These are phyloP conservation scores for Clunio marinus DNA, from an alignment of 2,888 invertebrate species.

Conservation along the genomic window DNA sequence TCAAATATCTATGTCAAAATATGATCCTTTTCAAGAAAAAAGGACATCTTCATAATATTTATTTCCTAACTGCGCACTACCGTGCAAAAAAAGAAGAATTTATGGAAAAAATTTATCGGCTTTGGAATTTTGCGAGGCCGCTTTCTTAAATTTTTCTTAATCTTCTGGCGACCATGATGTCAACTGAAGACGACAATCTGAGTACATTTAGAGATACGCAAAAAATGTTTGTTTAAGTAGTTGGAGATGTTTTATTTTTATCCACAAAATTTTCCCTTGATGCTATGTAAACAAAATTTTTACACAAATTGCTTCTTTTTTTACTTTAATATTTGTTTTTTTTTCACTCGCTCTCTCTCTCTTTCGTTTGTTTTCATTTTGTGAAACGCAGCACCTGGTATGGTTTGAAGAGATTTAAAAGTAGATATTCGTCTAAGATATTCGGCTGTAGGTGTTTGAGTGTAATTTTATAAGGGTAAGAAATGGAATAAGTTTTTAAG, in stretches of 20 bases:
- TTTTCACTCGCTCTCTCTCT: background rate
- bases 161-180: background rate
- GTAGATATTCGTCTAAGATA: background rate
- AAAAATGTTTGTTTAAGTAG: slow-evolving; percentile 22
- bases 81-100: too few relatives aligned
- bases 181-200: background rate
- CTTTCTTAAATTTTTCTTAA: background rate
- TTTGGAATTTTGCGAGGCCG: background rate
- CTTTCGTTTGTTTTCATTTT: background rate
- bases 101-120: background rate
- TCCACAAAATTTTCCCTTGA: slow-evolving; percentile 35
- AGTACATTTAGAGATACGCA: slow-evolving; percentile 24
- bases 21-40: too few relatives aligned
- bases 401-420: slow-evolving; percentile 17
- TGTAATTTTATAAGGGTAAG: slow-evolving; percentile 9
- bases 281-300: slow-evolving; percentile 38
- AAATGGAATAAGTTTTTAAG: background rate
- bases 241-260: slow-evolving; percentile 19
- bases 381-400: slow-evolving; percentile 39
- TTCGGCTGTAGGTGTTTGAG: slow-evolving; percentile 23
- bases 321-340: background rate
- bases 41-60: too few relatives aligned
- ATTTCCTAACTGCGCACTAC: too few relatives aligned
- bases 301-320: slow-evolving; percentile 1
- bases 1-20: too few relatives aligned